phyloP scores from a whole-genome alignment of 2,113 vertebrate species.

The Paramormyrops kingsleyae region DNA sequence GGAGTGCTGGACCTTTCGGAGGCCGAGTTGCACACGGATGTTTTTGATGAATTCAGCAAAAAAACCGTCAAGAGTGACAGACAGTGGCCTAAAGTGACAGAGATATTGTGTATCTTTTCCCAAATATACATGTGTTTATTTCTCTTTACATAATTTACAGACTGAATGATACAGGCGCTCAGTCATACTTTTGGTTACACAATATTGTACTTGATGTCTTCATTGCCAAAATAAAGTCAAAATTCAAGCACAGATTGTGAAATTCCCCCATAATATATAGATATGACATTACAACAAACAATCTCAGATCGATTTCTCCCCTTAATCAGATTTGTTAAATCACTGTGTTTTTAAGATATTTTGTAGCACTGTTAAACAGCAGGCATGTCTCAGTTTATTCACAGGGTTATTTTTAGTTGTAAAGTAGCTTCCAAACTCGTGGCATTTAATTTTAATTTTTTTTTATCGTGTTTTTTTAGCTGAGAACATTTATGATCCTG shows the following conservation, averaged over 20 bases:
- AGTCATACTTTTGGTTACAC: neutral
- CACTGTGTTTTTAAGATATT: neutral
- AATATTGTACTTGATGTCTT: neutral
- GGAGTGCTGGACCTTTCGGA: neutral
- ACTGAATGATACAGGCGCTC: neutral
- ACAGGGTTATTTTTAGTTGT: neutral
- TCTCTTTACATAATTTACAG: neutral
- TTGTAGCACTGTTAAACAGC: neutral
- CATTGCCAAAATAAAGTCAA: neutral
- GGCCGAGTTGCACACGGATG: neutral
- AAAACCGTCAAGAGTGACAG: neutral
- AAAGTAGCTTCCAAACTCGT: neutral
- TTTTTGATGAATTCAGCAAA: conserved; percentile 1
- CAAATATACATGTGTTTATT: neutral
- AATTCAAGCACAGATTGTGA: neutral
- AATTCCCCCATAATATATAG: neutral
- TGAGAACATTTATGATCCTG: neutral
- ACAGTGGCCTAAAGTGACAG: neutral
- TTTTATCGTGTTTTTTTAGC: neutral
- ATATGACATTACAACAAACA: neutral
- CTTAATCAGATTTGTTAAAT: neutral
- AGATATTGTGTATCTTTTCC: neutral
- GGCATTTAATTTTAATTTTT: neutral
- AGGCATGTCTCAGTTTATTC: neutral
- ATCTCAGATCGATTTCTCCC: neutral